These are phyloP conservation scores for Zaprionus vittiger DNA, from an alignment of 1,140 invertebrate genomes.

Conservation along the genomic window DNA sequence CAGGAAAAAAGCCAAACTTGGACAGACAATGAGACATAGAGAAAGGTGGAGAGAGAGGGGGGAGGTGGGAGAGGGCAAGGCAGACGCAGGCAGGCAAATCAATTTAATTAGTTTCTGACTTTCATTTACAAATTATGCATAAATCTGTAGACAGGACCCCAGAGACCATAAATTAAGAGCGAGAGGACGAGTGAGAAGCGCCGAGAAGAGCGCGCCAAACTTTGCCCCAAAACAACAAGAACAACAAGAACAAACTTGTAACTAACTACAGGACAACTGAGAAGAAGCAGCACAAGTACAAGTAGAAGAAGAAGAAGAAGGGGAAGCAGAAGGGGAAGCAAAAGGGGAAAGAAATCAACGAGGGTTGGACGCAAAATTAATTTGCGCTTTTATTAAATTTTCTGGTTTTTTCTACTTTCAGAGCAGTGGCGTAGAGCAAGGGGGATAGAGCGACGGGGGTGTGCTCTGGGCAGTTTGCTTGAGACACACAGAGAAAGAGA, in stretches of 20 bases:
- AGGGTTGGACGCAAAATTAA: slow-evolving; percentile 80
- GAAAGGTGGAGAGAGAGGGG: neutral
- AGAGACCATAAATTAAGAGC: slow-evolving; percentile 79
- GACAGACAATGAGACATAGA: slow-evolving; percentile 12
- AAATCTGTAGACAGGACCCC: slow-evolving; percentile 80
- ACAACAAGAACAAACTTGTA: slow-evolving; percentile 74
- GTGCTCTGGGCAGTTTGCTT: neutral
- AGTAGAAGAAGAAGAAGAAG: slow-evolving; percentile 2
- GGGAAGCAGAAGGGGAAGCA: slow-evolving; percentile 12
- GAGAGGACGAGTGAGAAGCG: slow-evolving; percentile 4
- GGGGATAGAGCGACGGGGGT: neutral
- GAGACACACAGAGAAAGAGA: neutral
- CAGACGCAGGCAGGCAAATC: slow-evolving; percentile 63
- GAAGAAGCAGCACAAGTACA: slow-evolving; percentile 1
- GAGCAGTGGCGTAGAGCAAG: neutral
- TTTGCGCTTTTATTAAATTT: slow-evolving; percentile 82
- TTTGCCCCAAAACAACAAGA: slow-evolving; percentile 50
- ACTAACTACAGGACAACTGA: slow-evolving; percentile 66
- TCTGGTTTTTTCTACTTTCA: slow-evolving; percentile 46
- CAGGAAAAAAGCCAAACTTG: slow-evolving; percentile 31
- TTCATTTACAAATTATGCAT: slow-evolving; percentile 82
- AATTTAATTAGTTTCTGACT: slow-evolving; percentile 82
- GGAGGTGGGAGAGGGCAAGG: neutral
- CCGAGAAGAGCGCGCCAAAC: slow-evolving; percentile 36
- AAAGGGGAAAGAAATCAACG: slow-evolving; percentile 36